Evolutionary conservation across 2,888 invertebrate species (phyloP), one percentile per base, ranked within the genome.

Genomic region (Dascillus cervinus): DNA sequence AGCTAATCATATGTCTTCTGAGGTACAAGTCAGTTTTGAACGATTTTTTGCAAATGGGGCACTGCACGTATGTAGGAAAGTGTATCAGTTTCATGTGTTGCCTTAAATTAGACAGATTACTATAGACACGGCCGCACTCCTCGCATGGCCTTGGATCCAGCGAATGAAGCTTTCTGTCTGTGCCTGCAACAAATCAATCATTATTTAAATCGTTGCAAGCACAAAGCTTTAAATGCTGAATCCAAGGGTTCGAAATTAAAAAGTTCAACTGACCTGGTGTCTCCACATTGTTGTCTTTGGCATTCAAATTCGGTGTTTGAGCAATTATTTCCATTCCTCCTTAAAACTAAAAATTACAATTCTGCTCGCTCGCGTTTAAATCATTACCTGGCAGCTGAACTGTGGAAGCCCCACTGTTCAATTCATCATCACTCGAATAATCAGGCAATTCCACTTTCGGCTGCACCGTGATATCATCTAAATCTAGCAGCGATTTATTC

Each of bases 351-450:
- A n/a, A 21, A 21, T 27, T 11, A 34, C n/a, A n/a, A n/a, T n/a
- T n/a, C n/a, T n/a, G n/a, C n/a, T n/a, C n/a, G n/a, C n/a, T n/a
- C n/a, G n/a, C n/a, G n/a, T n/a, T n/a, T n/a, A n/a, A n/a, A n/a
- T n/a, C n/a, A n/a, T n/a, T n/a, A n/a, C n/a, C n/a, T n/a, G n/a
- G n/a, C n/a, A n/a, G n/a, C n/a, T n/a, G n/a, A n/a, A n/a, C n/a
- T n/a, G n/a, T n/a, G n/a, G n/a, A n/a, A 22, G 5, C 9, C 4
- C 8, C 19, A 4, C 12, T 56, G 28, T 49, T 42, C 14, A 44
- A 47, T 26, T 79, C 82, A 47, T 80, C 80, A 55, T 82, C 82
- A 56, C 80, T 81, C 43, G 71, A 72, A 63, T 73, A 81, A 62
- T 82, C 82, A 56, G 80, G 77, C 47, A 79, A 37, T 48, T 35